A percentile compares a stretch with the other conserved stretches of the same genome.
Evolutionary conservation across 2,888 invertebrate genomes (phyloP).

Genomic region (Hydriomena furcata): DNA sequence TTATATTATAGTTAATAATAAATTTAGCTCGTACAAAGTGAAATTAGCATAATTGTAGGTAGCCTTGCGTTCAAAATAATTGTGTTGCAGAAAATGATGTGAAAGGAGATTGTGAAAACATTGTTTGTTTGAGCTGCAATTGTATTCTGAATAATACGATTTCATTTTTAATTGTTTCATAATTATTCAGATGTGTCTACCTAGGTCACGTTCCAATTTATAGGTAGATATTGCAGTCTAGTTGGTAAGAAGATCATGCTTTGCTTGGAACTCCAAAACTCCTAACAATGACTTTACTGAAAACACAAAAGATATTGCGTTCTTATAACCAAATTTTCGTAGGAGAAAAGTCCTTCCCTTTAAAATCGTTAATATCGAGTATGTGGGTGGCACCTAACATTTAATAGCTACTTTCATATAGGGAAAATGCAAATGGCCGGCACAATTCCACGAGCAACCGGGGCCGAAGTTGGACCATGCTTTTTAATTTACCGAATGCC

Average conservation of each 20-base stretch:
- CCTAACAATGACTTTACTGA: not conserved
- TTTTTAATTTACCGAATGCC: constrained; percentile 73
- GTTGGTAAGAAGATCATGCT: too few species aligned
- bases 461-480: constrained; percentile 54
- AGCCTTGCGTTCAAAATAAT: constrained; percentile 26
- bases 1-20: constrained; percentile 17
- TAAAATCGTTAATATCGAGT: constrained; percentile 41
- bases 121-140: constrained; percentile 2
- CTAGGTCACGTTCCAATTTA: not conserved
- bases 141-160: not conserved
- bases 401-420: constrained; percentile 46
- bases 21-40: constrained; percentile 16
- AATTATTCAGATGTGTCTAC: not conserved
- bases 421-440: constrained; percentile 59
- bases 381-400: constrained; percentile 37
- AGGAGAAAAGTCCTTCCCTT: constrained; percentile 34
- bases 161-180: constrained; percentile 1
- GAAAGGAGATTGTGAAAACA: constrained; percentile 27
- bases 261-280: not conserved
- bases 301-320: constrained; percentile 4
- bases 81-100: constrained; percentile 27
- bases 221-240: not conserved
- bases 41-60: constrained; percentile 25
- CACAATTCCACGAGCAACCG: constrained; percentile 50
- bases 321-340: constrained; percentile 26